Conservation (phyloP, 1,140 invertebrate species). For the Agraylea sexmaculata region DNA sequence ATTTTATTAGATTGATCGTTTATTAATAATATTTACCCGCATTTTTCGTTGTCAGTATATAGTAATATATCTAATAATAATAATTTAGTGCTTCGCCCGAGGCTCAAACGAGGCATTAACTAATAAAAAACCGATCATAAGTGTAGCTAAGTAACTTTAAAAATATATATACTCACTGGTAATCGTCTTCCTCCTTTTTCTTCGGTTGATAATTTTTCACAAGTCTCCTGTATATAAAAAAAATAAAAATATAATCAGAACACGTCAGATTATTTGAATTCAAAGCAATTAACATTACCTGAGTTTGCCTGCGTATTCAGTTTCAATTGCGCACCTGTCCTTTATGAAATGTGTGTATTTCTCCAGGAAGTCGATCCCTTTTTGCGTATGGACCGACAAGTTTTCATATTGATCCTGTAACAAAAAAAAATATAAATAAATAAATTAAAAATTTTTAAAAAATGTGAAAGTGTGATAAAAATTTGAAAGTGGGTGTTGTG, state of each 20-base stretch:
- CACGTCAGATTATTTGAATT: neutral
- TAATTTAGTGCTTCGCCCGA: too few species aligned
- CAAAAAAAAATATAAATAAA: conserved; percentile 25
- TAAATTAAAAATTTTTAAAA: too few species aligned
- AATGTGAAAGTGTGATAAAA: too few species aligned
- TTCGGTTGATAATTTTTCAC: conserved; percentile 95
- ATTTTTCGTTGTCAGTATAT: too few species aligned
- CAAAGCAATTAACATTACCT: conserved; percentile 51
- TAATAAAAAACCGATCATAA: conserved; percentile 1
- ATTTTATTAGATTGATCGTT: too few species aligned
- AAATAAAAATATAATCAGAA: conserved; percentile 11
- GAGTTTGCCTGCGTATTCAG: conserved; percentile 91
- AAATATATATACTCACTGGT: conserved; percentile 65
- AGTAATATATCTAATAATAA: too few species aligned
- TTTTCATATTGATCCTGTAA: conserved; percentile 97
- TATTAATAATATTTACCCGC: too few species aligned
- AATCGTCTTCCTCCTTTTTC: conserved; percentile 95
- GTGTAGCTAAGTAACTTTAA: neutral
- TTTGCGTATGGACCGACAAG: conserved; percentile 87
- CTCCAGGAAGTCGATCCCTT: conserved; percentile 96
- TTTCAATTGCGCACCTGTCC: conserved; percentile 87
- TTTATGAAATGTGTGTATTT: conserved; percentile 88
- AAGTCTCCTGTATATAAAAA: conserved; percentile 70
- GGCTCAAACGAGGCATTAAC: neutral
- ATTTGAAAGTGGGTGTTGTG: too few species aligned